Base-by-base conservation (phyloP, 2,797 vertebrate genomes). In the Rachycentron canadum region DNA sequence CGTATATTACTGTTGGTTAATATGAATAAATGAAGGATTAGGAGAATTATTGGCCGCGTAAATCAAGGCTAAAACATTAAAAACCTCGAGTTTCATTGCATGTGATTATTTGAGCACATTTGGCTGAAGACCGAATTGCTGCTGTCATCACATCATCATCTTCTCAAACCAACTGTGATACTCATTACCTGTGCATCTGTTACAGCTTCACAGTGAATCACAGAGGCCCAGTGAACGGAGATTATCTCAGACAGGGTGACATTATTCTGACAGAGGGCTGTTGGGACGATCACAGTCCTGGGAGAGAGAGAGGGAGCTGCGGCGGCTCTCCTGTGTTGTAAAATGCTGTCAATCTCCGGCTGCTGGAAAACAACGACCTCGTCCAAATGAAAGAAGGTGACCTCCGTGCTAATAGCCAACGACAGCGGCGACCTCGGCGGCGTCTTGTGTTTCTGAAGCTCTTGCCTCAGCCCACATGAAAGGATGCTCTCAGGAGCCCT, bases 381-480 rank as follows among this genome's bases (percentile, higher is more conserved):
- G 38, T 79, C 76, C 59, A 84, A 87, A 90, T 81, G 84, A 89
- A 85, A 89, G 82, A 85, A n/a, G 55, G 64, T 83, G 86, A 89
- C 86, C 86, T 85, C 79, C 3, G 53, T 16, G 56, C 82, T 86
- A 86, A 89, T 75, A 69, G 79, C 87, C 76, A 65, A 88, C 21
- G 75, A 88, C 68, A 70, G 70, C 16, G 9, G 13, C 13, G 83
- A 87, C 84, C 88, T 88, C 74, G 14, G n/a, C 23, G 7, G 78
- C 28, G 23, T 69, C 85, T 87, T 82, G 62, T 78, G 79, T 83
- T 86, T 90, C 81, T 83, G 84, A 85, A 70, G 81, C 71, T 36
- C 74, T 83, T 34, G 41, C 60, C 47, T 56, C 59, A 30, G 74
- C 76, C 50, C 79, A 75, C 85, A 79, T 86, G 74, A 87, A 80